Percentiles rank a stretch among this genome's conserved stretches.
Conservation (phyloP, 1,140 invertebrate species). For the Camponotus pennsylvanicus region DNA sequence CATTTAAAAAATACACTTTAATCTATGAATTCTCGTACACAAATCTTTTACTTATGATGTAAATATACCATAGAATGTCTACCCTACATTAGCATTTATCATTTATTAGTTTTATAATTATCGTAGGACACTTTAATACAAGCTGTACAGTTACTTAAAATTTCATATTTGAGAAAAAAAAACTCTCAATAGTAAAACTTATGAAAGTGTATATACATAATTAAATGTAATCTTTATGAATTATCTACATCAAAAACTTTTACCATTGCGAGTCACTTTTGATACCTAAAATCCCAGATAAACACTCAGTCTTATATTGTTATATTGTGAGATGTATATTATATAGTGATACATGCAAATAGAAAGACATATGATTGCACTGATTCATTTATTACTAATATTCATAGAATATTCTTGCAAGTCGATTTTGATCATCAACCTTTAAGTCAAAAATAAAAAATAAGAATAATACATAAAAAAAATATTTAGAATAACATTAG, state of each 20-base stretch:
- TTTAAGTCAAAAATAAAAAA: background rate
- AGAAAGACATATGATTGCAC: background rate
- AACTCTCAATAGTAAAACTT: background rate
- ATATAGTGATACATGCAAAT: background rate
- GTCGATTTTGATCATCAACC: background rate
- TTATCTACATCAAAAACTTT: background rate
- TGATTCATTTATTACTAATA: conserved; percentile 45
- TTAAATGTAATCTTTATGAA: background rate
- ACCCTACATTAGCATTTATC: background rate
- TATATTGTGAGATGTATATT: background rate
- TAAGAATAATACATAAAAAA: background rate
- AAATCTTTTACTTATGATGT: background rate
- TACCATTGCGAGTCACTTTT: background rate
- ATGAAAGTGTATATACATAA: background rate
- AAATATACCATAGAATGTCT: background rate
- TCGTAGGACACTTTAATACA: background rate
- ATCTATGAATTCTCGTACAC: conserved; percentile 12
- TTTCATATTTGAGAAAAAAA: background rate
- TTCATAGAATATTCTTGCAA: conserved; percentile 14
- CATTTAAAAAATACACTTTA: conserved; percentile 64
- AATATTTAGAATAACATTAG: background rate
- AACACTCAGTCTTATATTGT: background rate
- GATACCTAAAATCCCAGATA: background rate
- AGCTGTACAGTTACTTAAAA: background rate
- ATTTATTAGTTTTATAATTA: conserved; percentile 24